Conservation (phyloP, 2,888 invertebrate species). For the Hirtodrosophila confusa region DNA sequence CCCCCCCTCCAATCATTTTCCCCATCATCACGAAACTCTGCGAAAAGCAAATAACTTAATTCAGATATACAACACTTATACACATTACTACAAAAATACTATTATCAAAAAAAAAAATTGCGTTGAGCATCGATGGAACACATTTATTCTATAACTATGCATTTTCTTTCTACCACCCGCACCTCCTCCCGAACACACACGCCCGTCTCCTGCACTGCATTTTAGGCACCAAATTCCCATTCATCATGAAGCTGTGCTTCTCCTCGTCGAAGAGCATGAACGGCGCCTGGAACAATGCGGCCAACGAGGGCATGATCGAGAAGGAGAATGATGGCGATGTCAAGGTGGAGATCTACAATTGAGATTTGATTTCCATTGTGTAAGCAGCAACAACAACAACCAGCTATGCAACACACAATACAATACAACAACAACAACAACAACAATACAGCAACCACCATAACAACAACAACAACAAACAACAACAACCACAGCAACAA, state of each 20-base stretch:
- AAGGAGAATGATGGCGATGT: slow-evolving; percentile 83
- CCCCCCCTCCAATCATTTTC: background rate
- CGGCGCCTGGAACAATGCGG: slow-evolving; percentile 86
- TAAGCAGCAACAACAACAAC: slow-evolving; percentile 60
- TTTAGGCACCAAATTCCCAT: slow-evolving; percentile 97
- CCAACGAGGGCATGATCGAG: slow-evolving; percentile 84
- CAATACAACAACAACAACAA: slow-evolving; percentile 30
- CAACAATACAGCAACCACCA: slow-evolving; percentile 8
- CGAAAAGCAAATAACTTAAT: slow-evolving; percentile 76
- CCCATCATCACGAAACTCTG: slow-evolving; percentile 42
- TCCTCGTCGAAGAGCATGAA: slow-evolving; percentile 89
- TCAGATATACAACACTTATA: slow-evolving; percentile 77
- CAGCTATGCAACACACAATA: slow-evolving; percentile 48
- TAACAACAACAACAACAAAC: slow-evolving; percentile 2
- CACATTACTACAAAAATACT: slow-evolving; percentile 74
- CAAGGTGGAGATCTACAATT: slow-evolving; percentile 83
- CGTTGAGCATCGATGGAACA: slow-evolving; percentile 42
- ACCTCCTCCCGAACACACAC: slow-evolving; percentile 75
- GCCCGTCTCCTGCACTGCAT: slow-evolving; percentile 53
- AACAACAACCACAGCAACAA: slow-evolving; percentile 40
- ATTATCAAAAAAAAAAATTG: slow-evolving; percentile 22
- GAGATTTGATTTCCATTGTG: slow-evolving; percentile 83
- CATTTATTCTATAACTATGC: slow-evolving; percentile 63
- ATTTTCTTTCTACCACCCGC: slow-evolving; percentile 37
- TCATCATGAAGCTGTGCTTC: slow-evolving; percentile 99